These are phyloP conservation scores for Anthrax anthrax DNA, from an alignment of 2,888 invertebrate species.

Conservation along the genomic window DNA sequence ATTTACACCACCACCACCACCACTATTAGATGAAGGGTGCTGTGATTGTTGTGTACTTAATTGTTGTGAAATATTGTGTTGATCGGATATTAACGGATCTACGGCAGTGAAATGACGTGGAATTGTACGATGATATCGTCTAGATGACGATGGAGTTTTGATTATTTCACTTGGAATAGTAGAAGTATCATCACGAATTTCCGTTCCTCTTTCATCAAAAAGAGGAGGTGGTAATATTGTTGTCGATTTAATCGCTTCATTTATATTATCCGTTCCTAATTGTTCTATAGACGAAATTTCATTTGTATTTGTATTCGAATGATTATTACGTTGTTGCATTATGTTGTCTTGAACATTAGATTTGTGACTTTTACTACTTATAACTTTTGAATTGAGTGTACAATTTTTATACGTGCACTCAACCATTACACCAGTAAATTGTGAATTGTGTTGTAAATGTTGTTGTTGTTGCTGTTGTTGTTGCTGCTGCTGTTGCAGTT, in stretches of 20 bases:
- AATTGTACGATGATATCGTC: slow-evolving; percentile 35
- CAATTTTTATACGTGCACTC: slow-evolving; percentile 34
- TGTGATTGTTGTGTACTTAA: slow-evolving; percentile 9
- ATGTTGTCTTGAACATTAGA: neutral
- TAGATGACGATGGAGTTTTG: slow-evolving; percentile 29
- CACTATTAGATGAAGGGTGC: slow-evolving; percentile 10
- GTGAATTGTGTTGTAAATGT: slow-evolving; percentile 6
- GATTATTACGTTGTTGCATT: neutral
- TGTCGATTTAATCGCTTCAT: neutral
- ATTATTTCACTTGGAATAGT: slow-evolving; percentile 8
- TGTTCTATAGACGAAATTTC: neutral
- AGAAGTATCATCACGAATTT: neutral
- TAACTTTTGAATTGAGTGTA: slow-evolving; percentile 20
- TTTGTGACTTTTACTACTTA: slow-evolving; percentile 6
- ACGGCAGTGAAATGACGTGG: slow-evolving; percentile 33
- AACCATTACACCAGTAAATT: slow-evolving; percentile 13
- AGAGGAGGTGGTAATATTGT: slow-evolving; percentile 14
- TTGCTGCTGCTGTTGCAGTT: slow-evolving; percentile 12
- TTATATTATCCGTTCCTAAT: neutral
- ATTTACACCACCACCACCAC: slow-evolving; percentile 11
- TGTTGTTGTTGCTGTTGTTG: slow-evolving; percentile 9
- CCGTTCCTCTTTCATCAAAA: slow-evolving; percentile 10
- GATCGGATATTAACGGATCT: slow-evolving; percentile 21
- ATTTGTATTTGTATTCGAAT: neutral
- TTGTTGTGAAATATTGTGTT: neutral